Evolutionary conservation across 2,113 vertebrate species (phyloP), one percentile per base, ranked within the genome.

Genomic region (Dasyornis broadbenti): DNA sequence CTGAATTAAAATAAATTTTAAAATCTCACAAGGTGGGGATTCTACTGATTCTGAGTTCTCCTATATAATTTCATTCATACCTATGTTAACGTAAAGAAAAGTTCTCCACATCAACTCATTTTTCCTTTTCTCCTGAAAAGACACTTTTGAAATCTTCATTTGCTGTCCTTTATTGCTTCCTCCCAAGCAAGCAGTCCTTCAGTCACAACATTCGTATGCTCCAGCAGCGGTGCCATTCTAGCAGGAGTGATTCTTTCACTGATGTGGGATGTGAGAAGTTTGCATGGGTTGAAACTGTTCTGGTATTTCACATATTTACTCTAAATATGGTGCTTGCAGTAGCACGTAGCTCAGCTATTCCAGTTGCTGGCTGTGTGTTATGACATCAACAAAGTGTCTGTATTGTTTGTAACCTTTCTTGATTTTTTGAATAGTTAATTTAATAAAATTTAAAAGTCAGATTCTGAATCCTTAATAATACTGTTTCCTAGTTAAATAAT

Each of bases 261-360:
- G 59, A 30, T 54, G 50, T 88, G 83, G 90, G 85, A 81, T 88
- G 64, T 61, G 84, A 23, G 70, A 83, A 52, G 54, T 49, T 90
- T 86, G 52, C 47, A 63, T 1, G 31, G 24, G 27, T 90, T 93
- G 60, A 45, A 89, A 71, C 60, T 70, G 33, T 64, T 90, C 64
- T 92, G 82, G 52, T 66, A 71, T 95, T 92, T 91, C 72, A 47
- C 56, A 6, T 93, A 56, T 91, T 96, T 94, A 92, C 87, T 91
- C 84, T 91, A 95, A 95, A 85, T 71, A 45, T 64, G 60, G 56
- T 75, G 24, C 85, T 91, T 85, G 84, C 45, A 84, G 65, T 94
- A 82, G 65, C 61, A 27, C 16, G 52, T 56, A 68, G 68, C 82
- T 85, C 59, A 54, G 70, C 88, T 82, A 31, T 84, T 88, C 24